Percentiles rank a stretch among this genome's conserved stretches.
phyloP scores from a whole-genome alignment of 2,888 invertebrate species.

The Periphyllus acericola region DNA sequence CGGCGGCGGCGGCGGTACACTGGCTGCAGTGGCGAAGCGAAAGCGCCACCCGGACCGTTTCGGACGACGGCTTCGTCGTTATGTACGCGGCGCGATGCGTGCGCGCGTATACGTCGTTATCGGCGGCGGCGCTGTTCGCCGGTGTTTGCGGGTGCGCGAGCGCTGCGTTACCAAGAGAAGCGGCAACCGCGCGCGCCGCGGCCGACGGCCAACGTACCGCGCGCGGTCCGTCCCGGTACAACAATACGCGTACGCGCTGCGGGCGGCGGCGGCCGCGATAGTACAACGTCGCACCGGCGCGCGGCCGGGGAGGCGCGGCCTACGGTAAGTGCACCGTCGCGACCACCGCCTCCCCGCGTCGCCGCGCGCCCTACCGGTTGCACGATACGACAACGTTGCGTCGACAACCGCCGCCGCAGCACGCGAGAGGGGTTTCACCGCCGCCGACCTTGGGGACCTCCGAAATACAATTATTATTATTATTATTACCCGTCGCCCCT shows the following conservation, averaged over 20 bases:
- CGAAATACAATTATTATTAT: slow-evolving; percentile 2
- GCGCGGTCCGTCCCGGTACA: not conserved
- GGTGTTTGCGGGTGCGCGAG: slow-evolving; percentile 10
- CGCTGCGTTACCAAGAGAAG: slow-evolving; percentile 23
- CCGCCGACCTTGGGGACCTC: slow-evolving; percentile 45
- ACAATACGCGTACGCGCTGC: not conserved
- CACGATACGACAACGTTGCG: slow-evolving; percentile 18
- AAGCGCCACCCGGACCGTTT: slow-evolving; percentile 62
- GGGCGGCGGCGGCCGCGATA: not conserved
- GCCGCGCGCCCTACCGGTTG: slow-evolving; percentile 20
- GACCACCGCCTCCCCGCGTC: not conserved
- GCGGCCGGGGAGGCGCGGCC: slow-evolving; percentile 52
- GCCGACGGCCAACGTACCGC: slow-evolving; percentile 41
- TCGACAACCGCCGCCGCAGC: not conserved
- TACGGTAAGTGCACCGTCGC: not conserved
- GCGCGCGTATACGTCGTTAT: slow-evolving; percentile 36
- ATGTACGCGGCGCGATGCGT: slow-evolving; percentile 35
- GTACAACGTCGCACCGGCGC: slow-evolving; percentile 23
- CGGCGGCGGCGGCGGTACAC: slow-evolving; percentile 34
- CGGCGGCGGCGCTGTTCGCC: not conserved
- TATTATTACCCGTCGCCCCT: too few species aligned
- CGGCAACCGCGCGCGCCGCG: slow-evolving; percentile 33
- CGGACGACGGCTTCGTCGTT: slow-evolving; percentile 57
- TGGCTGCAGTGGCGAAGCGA: slow-evolving; percentile 37
- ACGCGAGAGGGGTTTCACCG: not conserved